A percentile compares a stretch with the other conserved stretches of the same genome.
Evolutionary conservation across 2,113 vertebrate genomes (phyloP).

Genomic region (Calidris pygmaea): DNA sequence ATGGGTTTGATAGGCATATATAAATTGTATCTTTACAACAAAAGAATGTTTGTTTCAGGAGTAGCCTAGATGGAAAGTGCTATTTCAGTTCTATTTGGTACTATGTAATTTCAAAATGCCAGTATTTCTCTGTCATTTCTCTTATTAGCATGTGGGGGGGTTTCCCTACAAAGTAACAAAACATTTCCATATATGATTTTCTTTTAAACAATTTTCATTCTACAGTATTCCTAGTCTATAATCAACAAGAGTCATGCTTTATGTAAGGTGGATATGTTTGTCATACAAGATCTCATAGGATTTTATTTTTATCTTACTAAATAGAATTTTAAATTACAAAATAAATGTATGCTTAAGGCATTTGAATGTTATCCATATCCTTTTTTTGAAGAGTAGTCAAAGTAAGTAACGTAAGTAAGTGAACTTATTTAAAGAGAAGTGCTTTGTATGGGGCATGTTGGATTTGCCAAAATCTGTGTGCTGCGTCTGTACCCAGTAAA

Average conservation of each 20-base stretch:
- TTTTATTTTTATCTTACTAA: slow-evolving; percentile 1
- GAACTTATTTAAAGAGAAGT: neutral
- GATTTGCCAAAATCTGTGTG: neutral
- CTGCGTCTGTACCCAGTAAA: neutral
- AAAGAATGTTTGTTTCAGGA: neutral
- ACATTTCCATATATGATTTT: neutral
- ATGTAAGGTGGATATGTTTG: neutral
- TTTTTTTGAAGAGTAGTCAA: neutral
- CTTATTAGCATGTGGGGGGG: neutral
- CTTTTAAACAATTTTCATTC: neutral
- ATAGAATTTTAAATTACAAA: neutral
- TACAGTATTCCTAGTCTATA: neutral
- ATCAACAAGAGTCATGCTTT: neutral
- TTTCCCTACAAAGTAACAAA: neutral
- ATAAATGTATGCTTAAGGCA: neutral
- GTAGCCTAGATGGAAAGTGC: neutral
- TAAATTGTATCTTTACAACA: neutral
- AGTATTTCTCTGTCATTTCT: neutral
- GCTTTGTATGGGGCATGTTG: neutral
- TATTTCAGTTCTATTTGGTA: neutral
- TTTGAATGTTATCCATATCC: neutral
- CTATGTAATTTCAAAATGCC: neutral
- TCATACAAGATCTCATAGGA: neutral
- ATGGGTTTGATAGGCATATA: neutral
- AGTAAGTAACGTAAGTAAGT: neutral